These are phyloP conservation scores for Actinemys pallida DNA, from an alignment of 2,113 vertebrate species.

Conservation along the genomic window DNA sequence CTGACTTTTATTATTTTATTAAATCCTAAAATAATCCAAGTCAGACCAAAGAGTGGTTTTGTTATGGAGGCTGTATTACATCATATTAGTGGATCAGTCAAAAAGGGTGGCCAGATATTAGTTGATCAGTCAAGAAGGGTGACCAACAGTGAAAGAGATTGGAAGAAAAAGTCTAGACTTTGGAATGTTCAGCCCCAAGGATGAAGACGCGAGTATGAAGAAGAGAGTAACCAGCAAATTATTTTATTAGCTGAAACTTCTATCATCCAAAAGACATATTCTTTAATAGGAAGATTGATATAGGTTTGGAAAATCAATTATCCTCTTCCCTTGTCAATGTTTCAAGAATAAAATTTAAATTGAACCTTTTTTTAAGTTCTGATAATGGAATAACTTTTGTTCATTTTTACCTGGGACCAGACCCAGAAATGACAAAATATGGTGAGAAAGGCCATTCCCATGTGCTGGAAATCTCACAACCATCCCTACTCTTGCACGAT, in stretches of 20 bases:
- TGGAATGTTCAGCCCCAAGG: fast-evolving
- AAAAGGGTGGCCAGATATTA: too few relatives aligned
- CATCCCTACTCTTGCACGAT: background rate
- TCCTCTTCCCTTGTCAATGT: fast-evolving
- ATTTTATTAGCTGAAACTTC: background rate
- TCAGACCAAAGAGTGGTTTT: background rate
- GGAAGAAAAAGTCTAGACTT: background rate
- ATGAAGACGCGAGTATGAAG: background rate
- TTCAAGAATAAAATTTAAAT: background rate
- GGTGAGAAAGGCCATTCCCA: background rate
- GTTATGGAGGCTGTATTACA: background rate
- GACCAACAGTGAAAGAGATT: background rate
- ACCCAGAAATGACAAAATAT: background rate
- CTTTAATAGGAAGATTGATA: background rate
- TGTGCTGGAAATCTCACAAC: background rate
- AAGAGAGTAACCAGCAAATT: background rate
- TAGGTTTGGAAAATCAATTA: background rate
- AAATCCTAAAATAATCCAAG: background rate
- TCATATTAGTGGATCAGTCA: background rate
- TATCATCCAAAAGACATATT: background rate
- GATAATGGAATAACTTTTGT: background rate
- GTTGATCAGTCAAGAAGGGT: background rate
- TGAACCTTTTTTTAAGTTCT: background rate
- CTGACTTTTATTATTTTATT: background rate
- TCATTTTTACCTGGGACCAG: background rate